phyloP scores from a whole-genome alignment of 2,797 vertebrate species.

The Chiloscyllium punctatum region DNA sequence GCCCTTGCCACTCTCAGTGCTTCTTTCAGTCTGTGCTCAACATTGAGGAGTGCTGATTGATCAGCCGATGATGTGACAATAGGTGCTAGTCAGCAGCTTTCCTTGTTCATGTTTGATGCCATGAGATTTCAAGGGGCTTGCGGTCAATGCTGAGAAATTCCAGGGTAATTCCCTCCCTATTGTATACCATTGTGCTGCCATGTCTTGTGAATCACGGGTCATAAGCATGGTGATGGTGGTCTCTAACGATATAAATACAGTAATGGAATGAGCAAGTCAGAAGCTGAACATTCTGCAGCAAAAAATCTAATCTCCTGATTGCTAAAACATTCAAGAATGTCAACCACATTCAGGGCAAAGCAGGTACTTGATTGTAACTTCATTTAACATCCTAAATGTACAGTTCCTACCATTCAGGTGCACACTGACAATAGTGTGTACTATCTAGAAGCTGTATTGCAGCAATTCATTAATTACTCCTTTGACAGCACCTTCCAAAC shows the following conservation, averaged over 20 bases:
- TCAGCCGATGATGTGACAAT: too few species aligned
- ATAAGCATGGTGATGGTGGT: too few species aligned
- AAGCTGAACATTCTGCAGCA: background rate
- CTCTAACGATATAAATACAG: background rate
- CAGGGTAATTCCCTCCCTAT: too few species aligned
- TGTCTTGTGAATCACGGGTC: too few species aligned
- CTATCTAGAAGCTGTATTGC: background rate
- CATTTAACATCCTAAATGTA: background rate
- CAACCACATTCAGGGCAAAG: background rate
- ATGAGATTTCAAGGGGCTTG: too few species aligned
- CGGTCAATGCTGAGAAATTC: too few species aligned
- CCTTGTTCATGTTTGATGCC: too few species aligned
- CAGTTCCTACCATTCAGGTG: background rate
- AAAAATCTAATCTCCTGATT: background rate
- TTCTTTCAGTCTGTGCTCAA: too few species aligned
- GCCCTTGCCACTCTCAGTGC: too few species aligned
- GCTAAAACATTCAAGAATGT: background rate
- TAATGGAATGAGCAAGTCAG: background rate
- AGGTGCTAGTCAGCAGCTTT: too few species aligned
- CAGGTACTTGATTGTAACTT: background rate
- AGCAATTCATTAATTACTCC: background rate
- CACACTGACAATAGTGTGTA: background rate
- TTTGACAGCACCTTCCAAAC: background rate
- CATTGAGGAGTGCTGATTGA: too few species aligned
- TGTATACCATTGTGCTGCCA: too few species aligned